phyloP scores from a whole-genome alignment of 2,113 vertebrate species.

The Epinephelus moara region DNA sequence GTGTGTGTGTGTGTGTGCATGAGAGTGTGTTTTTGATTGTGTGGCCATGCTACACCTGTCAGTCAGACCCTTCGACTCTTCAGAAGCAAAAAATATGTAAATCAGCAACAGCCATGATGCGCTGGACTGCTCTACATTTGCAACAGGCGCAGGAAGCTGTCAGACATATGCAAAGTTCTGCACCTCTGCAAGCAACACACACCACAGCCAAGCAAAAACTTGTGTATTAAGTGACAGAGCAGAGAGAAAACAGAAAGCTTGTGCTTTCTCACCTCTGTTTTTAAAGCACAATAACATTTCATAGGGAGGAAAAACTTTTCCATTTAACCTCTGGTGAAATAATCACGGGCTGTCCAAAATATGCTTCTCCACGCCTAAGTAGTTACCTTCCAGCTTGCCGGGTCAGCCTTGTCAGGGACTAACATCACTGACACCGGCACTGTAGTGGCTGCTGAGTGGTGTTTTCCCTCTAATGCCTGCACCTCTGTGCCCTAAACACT shows the following conservation, averaged over 20 bases:
- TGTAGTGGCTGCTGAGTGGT: constrained; percentile 57
- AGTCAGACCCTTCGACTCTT: background rate
- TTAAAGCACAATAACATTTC: constrained; percentile 30
- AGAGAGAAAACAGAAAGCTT: background rate
- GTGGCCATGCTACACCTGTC: constrained; percentile 9
- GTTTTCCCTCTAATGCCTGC: constrained; percentile 57
- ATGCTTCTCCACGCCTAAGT: constrained; percentile 17
- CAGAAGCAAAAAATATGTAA: constrained; percentile 13
- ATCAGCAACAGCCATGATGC: constrained; percentile 10
- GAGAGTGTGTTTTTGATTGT: background rate
- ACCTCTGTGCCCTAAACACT: constrained; percentile 53
- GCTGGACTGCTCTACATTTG: constrained; percentile 7
- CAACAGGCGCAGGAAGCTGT: constrained; percentile 17
- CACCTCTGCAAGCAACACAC: constrained; percentile 28
- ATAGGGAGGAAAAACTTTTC: constrained; percentile 50
- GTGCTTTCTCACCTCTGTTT: constrained; percentile 26
- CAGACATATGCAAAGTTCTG: constrained; percentile 38
- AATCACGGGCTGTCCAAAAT: constrained; percentile 60
- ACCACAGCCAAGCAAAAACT: constrained; percentile 28
- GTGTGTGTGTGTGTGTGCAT: background rate
- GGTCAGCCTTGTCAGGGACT: constrained; percentile 39
- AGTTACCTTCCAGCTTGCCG: constrained; percentile 41
- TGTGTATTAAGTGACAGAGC: constrained; percentile 16
- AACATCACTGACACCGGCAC: constrained; percentile 49
- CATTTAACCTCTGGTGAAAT: constrained; percentile 62